These are phyloP conservation scores for Sminthurides bifidus DNA, from an alignment of 1,140 invertebrate species.

Conservation along the genomic window DNA sequence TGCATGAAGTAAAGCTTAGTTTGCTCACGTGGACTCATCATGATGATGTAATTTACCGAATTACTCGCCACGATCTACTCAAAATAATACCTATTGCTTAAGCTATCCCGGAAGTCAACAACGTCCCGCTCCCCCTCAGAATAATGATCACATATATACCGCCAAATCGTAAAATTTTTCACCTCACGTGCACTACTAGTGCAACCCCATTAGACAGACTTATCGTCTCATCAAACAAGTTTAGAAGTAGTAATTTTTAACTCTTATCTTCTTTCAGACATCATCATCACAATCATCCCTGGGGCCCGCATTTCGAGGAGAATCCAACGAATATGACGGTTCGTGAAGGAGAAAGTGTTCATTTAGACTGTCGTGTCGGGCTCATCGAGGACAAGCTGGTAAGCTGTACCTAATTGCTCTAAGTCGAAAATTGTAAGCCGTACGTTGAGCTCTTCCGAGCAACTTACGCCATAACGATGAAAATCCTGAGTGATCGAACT, in stretches of 20 bases:
- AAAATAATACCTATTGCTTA: neutral
- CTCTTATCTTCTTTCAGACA: conserved; percentile 16
- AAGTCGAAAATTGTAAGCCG: too few relatives aligned
- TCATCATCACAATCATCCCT: conserved; percentile 37
- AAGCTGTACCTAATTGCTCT: conserved; percentile 31
- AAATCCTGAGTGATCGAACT: too few relatives aligned
- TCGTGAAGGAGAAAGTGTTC: conserved; percentile 41
- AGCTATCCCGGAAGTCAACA: too few relatives aligned
- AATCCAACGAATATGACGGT: conserved; percentile 43
- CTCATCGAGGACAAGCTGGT: conserved; percentile 46
- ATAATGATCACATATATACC: neutral
- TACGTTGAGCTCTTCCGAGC: too few relatives aligned
- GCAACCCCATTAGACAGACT: neutral
- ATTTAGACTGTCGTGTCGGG: conserved; percentile 43
- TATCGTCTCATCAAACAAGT: neutral
- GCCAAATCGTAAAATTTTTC: neutral
- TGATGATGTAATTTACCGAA: too few relatives aligned
- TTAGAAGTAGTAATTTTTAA: conserved; percentile 1
- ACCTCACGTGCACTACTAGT: neutral
- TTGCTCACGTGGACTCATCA: too few relatives aligned
- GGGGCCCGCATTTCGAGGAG: conserved; percentile 66
- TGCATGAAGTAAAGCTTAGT: too few relatives aligned
- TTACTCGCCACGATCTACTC: too few relatives aligned
- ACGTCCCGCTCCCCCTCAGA: too few relatives aligned
- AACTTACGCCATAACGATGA: too few relatives aligned